Evolutionary conservation across 2,797 vertebrate species (phyloP).

Genomic region (Synaphobranchus kaupii): DNA sequence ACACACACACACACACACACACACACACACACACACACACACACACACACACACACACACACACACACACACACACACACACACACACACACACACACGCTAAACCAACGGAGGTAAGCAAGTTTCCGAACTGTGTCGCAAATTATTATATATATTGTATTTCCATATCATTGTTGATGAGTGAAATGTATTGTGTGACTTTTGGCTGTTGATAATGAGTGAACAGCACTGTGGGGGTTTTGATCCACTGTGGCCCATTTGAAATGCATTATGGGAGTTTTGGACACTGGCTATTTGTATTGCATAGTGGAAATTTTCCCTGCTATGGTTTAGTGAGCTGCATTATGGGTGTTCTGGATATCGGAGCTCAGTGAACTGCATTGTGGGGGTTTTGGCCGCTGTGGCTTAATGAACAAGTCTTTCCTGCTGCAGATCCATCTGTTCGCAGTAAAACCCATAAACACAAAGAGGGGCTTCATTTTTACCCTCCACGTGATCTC

Average conservation of each 20-base stretch:
- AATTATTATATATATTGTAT: not conserved
- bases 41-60: not conserved
- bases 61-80: not conserved
- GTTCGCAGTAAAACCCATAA: conserved; percentile 54
- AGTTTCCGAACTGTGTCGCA: not conserved
- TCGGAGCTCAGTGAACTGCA: not conserved
- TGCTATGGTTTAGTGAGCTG: not conserved
- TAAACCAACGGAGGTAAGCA: not conserved
- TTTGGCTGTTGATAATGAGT: not conserved
- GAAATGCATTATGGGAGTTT: not conserved
- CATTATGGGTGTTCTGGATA: not conserved
- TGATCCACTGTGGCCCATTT: not conserved
- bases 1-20: not conserved
- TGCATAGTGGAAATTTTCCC: not conserved
- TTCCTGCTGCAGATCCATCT: conserved; percentile 54
- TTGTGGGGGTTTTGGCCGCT: conserved; percentile 15
- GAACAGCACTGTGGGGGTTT: not conserved
- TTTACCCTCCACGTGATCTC: conserved; percentile 56
- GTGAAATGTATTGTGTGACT: not conserved
- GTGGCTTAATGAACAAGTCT: conserved; percentile 31
- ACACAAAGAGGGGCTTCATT: conserved; percentile 63
- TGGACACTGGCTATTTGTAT: not conserved
- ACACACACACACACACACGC: not conserved
- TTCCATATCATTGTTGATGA: not conserved
- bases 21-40: not conserved